Evolutionary conservation across 1,140 invertebrate species (phyloP), one percentile per base, ranked within the genome.

Genomic region (Hycleus phaleratus): DNA sequence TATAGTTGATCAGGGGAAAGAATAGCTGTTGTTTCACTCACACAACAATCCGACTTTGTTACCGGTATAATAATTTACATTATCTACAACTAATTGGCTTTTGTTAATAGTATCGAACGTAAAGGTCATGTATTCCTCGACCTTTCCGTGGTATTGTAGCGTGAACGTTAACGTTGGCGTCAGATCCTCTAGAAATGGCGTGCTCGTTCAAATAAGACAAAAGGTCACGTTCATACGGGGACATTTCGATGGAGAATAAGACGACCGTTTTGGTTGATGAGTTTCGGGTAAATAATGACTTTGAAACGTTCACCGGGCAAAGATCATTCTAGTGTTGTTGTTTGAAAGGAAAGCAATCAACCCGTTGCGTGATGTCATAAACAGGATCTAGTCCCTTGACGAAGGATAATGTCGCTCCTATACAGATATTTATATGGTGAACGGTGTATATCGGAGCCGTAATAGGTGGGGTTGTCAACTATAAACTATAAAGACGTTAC

Each of bases 321-420:
- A 60, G 58, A 64, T 62, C 60, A 62, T 52, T 57, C 59, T 49
- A 42, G 54, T 45, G 65, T 60, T 54, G 43, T 61, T 60, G 32
- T 53, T 49, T 59, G 51, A 32, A 54, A 51, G 63, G 57, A 65
- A 62, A 67, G 66, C 66, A 67, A 67, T 67, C 66, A 67, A 67
- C 63, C 62, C 63, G 56, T 67, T 67, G 66, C 66, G 66, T 67
- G 66, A 67, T 61, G 63, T 64, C 66, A 58, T 67, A 67, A 67
- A 67, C 50, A 40, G 53, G 32, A 32, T 40, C 39, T 24, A 45
- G 38, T 32, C 49, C 50, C 50, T 53, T 60, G 53, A 45, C 52
- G 49, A 43, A 46, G 54, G 59, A 45, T 60, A 54, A 56, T 57
- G 59, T 51, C 44, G 46, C 52, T 53, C 45, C 51, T 53, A 53